A percentile compares a stretch with the other conserved stretches of the same genome.
Evolutionary conservation across 2,113 vertebrate genomes (phyloP).

Genomic region (Ailuropoda melanoleuca): DNA sequence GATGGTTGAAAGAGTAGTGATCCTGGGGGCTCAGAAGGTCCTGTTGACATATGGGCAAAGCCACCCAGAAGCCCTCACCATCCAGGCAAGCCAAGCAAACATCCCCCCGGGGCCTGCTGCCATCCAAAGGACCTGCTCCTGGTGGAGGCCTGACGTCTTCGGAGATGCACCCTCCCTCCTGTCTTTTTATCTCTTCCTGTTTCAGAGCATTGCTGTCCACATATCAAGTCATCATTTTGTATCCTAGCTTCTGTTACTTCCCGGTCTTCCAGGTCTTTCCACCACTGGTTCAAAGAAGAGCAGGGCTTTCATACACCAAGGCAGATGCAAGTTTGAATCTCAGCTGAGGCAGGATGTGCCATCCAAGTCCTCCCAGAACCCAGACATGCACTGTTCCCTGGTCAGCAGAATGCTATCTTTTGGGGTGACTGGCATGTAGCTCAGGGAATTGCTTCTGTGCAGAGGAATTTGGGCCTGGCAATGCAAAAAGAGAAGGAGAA

Average conservation of each 20-base stretch:
- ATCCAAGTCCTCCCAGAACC: not conserved
- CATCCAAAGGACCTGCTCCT: not conserved
- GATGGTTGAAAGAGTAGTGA: not conserved
- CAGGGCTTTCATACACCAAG: no score
- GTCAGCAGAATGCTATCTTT: not conserved
- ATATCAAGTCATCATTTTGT: no score
- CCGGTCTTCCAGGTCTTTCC: not conserved
- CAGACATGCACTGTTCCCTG: no score
- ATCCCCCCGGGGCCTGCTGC: not conserved
- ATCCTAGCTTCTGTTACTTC: not conserved
- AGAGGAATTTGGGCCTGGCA: not conserved
- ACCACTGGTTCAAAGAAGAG: not conserved
- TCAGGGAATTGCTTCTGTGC: not conserved
- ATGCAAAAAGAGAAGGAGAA: not conserved
- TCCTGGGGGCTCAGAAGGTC: not conserved
- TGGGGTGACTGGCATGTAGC: not conserved
- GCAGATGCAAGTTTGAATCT: not conserved
- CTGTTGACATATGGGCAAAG: not conserved
- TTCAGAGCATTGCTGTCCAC: not conserved
- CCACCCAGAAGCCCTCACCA: no score
- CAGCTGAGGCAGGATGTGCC: no score
- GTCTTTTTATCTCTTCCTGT: not conserved
- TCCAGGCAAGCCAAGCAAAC: not conserved
- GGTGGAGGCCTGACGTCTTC: no score
- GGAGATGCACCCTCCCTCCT: not conserved